A percentile compares a stretch with the other conserved stretches of the same genome.
Evolutionary conservation across 1,140 invertebrate species (phyloP).

Genomic region (Bombus affinis): DNA sequence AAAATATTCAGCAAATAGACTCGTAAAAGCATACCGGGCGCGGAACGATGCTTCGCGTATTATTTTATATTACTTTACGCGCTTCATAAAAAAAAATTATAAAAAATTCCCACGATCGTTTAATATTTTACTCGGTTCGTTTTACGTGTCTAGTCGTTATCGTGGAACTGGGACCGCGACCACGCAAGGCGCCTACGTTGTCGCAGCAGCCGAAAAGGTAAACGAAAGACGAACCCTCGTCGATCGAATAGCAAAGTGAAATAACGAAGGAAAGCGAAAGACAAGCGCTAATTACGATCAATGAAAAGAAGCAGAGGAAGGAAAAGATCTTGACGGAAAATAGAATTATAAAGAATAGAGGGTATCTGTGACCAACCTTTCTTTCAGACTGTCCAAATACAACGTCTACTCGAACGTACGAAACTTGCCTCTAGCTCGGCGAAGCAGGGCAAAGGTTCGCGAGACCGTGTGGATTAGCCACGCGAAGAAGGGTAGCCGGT

Average conservation of each 20-base stretch:
- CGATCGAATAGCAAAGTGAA: background rate
- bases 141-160: background rate
- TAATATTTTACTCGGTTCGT: background rate
- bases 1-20: background rate
- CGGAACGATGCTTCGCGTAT: background rate
- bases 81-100: background rate
- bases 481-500: slow-evolving; percentile 28
- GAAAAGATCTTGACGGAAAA: too few relatives aligned
- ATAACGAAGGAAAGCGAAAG: too few relatives aligned
- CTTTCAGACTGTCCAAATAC: too few relatives aligned
- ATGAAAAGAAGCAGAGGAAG: too few relatives aligned
- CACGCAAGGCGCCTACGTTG: too few relatives aligned
- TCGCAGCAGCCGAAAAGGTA: background rate
- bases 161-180: too few relatives aligned
- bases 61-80: background rate
- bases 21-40: background rate
- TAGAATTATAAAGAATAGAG: too few relatives aligned
- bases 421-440: background rate
- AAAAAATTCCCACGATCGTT: background rate
- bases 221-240: background rate
- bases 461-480: background rate
- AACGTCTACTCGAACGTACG: background rate
- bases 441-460: background rate
- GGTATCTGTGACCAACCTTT: too few relatives aligned
- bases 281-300: too few relatives aligned